phyloP scores from a whole-genome alignment of 92 coral and sea anemone species.

The Palythoa grandiflora region DNA sequence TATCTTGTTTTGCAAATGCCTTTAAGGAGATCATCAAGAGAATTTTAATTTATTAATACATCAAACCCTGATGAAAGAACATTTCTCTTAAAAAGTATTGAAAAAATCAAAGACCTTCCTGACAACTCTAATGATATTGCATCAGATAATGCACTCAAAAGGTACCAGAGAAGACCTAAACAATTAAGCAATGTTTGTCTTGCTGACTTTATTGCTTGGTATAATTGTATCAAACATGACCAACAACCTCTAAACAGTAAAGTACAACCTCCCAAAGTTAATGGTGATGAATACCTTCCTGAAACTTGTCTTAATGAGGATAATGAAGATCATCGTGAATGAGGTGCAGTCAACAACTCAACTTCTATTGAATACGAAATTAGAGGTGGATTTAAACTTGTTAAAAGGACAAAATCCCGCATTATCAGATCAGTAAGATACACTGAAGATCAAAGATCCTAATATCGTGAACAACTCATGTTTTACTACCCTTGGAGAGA shows the following conservation, averaged over 20 bases:
- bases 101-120: neutral
- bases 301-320: conserved; percentile 11
- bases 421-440: no score
- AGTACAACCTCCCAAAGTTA: no score
- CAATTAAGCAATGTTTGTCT: neutral
- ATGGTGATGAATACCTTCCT: neutral
- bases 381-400: no score
- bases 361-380: neutral
- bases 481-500: no score
- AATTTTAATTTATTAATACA: neutral
- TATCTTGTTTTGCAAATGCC: neutral
- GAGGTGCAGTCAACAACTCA: neutral
- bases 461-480: no score
- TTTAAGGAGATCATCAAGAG: neutral
- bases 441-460: no score
- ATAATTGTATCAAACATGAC: no score
- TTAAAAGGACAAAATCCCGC: no score
- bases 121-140: neutral
- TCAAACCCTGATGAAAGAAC: neutral
- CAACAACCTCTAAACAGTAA: no score
- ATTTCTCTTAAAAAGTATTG: neutral
- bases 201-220: neutral
- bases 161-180: neutral
- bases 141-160: neutral
- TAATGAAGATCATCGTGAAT: conserved; percentile 50